Evolutionary conservation across 2,797 vertebrate species (phyloP).

Genomic region (Carcharodon carcharias): DNA sequence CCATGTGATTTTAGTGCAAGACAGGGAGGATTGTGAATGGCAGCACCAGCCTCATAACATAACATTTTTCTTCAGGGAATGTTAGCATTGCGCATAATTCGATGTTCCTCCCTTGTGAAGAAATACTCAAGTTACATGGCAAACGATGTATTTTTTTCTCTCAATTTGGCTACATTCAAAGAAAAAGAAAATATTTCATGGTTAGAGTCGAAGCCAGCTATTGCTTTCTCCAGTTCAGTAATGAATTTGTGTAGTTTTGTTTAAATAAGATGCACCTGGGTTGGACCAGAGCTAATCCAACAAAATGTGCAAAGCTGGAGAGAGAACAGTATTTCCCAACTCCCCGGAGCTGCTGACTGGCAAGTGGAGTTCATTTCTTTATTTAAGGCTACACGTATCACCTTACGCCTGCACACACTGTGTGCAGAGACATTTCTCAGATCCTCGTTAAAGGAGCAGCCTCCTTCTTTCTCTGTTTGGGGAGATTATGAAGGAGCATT

Average conservation of each 20-base stretch:
- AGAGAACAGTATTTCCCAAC: conserved; percentile 43
- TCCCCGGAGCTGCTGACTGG: conserved; percentile 46
- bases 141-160: conserved; percentile 31
- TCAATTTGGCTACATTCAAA: conserved; percentile 41
- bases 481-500: not conserved
- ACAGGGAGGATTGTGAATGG: not conserved
- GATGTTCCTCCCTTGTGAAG: not conserved
- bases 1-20: not conserved
- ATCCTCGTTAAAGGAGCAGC: not conserved
- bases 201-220: conserved; percentile 46
- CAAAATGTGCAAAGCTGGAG: conserved; percentile 46
- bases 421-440: not conserved
- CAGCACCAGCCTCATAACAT: not conserved
- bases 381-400: conserved; percentile 39
- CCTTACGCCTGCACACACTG: not conserved
- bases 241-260: conserved; percentile 45
- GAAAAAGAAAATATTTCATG: conserved; percentile 39
- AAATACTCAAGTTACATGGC: not conserved
- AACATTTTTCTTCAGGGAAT: conserved; percentile 9
- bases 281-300: conserved; percentile 45
- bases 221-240: conserved; percentile 42
- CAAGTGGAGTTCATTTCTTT: conserved; percentile 51
- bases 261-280: conserved; percentile 50
- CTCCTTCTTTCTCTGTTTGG: not conserved
- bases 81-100: not conserved